Evolutionary conservation across 2,113 vertebrate genomes (phyloP), one percentile per base, ranked within the genome.

Genomic region (Potamarius usumacintae): DNA sequence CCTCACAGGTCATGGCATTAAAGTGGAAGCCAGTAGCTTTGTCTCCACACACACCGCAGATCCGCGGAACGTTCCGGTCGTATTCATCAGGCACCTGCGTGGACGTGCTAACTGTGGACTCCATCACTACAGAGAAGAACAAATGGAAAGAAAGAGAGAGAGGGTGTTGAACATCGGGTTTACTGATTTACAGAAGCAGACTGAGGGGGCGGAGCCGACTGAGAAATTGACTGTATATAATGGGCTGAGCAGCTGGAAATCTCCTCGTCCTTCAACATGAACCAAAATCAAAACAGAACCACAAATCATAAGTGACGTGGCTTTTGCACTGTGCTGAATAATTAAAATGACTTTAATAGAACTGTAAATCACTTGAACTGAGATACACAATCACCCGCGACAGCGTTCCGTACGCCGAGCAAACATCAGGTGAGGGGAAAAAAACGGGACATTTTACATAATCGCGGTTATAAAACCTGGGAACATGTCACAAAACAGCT

Each of bases 1-100:
- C 98, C 90, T 99, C 98, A 7, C 98, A 99, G 88, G 97, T 99
- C 98, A 99, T 99, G 86, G 98, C 98, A 0, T 99, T 99, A 94
- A 99, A 99, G 94, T 99, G 98, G 89, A 99, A 99, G 30, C 98
- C 98, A 0, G 97, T 97, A 91, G 98, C 98, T 87, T 96, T 96
- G 95, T 99, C 98, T 6, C 97, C 98, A 0, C 98, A 99, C 27
- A 99, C 98, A 0, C 98, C 98, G 1, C 98, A 99, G 94, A 99
- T 96, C 0, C 98, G 94, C 1, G 97, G 96, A 30, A 95, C 81
- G 7, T 96, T 97, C 89, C 96, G 92, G 83, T 99, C 98, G 2
- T 96, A 94, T 69, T 99, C 97, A 0, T 94, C 93, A 0, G 94
- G 78, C 50, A 96, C 95, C 9, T 94, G 89, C 34, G 96, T 92